phyloP scores from a whole-genome alignment of 2,888 invertebrate species.

The Muschampia plurimacula region DNA sequence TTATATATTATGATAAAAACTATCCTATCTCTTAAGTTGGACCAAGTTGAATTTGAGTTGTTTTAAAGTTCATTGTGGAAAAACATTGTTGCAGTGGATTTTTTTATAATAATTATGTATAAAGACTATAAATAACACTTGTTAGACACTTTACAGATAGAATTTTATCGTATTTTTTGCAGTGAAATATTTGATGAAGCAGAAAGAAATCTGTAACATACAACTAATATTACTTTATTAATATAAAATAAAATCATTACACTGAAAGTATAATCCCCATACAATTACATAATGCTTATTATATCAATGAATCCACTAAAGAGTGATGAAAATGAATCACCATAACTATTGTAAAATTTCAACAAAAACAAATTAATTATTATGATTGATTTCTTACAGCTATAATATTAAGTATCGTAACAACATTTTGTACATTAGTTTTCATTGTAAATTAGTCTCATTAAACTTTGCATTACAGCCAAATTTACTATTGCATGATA shows the following conservation, averaged over 20 bases:
- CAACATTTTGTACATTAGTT: constrained; percentile 66
- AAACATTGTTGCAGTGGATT: too few relatives aligned
- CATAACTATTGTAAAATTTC: constrained; percentile 62
- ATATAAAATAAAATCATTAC: constrained; percentile 32
- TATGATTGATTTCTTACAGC: constrained; percentile 60
- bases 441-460: constrained; percentile 49
- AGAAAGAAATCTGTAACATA: constrained; percentile 19
- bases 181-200: not conserved
- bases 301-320: constrained; percentile 52
- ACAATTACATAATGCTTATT: constrained; percentile 27
- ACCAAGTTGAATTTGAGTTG: too few relatives aligned
- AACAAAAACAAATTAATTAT: constrained; percentile 69
- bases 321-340: constrained; percentile 60
- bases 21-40: too few relatives aligned
- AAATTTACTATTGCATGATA: constrained; percentile 36
- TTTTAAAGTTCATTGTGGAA: too few relatives aligned
- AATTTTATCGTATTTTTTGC: not conserved
- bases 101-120: too few relatives aligned
- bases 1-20: too few relatives aligned
- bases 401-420: constrained; percentile 49
- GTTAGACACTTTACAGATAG: not conserved
- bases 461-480: constrained; percentile 39
- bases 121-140: too few relatives aligned
- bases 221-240: constrained; percentile 36
- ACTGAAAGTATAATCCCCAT: constrained; percentile 31